Evolutionary conservation across 2,888 invertebrate genomes (phyloP), one percentile per base, ranked within the genome.

Genomic region (Drosophila incognita): DNA sequence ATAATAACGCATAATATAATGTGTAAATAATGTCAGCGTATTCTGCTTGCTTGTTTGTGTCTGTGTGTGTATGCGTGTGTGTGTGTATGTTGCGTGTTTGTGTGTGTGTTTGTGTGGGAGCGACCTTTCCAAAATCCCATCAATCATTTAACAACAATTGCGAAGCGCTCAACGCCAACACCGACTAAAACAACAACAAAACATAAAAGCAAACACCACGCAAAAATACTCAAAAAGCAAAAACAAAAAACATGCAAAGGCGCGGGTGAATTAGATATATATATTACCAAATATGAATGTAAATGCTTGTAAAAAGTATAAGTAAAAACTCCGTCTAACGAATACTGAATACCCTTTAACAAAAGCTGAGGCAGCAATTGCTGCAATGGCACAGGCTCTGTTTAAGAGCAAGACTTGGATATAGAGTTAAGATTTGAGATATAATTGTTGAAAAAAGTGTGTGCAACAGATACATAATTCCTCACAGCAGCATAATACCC

Each of bases 281-380:
- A 75, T 69, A 83, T 77, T 77, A 80, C 83, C 83, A 77, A 89
- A 89, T 86, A 87, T 86, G 85, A 86, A 86, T 86, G 87, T 87
- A 87, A 85, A 84, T 77, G 76, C 61, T 56, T 60, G 69, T 71
- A 59, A 64, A 73, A 67, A 62, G 48, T 60, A 67, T 48, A 40
- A 65, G 29, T 46, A 21, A 57, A 52, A 27, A 49, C 4, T 0
- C 5, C 7, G 13, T 7, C 21, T 8, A 42, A 0, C 56, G 64
- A 62, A 58, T 21, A 33, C 29, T 35, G 13, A 29, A 73, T 74
- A 56, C 79, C 7, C 68, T 71, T 11, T 33, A 1, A 11, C 1
- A 27, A 27, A 11, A 5, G 10, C 1, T 2, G 4, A 21, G 18
- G 7, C 24, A 24, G 8, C 21, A 24, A 46, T 4, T 2, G 1